Evolutionary conservation across 1,140 invertebrate genomes (phyloP), one percentile per base, ranked within the genome.

Genomic region (Cherax quadricarinatus): DNA sequence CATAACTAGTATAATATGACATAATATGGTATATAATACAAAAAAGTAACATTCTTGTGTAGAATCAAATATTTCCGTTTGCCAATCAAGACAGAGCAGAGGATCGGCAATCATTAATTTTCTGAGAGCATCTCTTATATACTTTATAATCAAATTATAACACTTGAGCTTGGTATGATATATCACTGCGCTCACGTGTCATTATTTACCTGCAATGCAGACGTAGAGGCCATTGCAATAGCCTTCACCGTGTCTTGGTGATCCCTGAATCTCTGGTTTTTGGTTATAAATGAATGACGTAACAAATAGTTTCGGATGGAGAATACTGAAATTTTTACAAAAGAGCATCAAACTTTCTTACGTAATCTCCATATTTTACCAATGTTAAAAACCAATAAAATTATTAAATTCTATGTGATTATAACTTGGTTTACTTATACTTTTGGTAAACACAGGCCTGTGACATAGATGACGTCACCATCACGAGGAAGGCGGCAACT

Each of bases 371-470:
- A 57, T 18, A 57, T 62, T 12, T 85, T 12, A 51, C 66, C 24
- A 4, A 21, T 24, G 5, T 85, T 41, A 60, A n/a, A n/a, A 53
- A 18, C 5, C 53, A n/a, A 3, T 21, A 75, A 24, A 49, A 41
- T 48, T 51, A n/a, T 48, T 7, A 49, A 49, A 4, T 73, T 14
- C 30, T 73, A 14, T 66, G 9, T 18, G 16, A 16, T 24, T 53
- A 30, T 7, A 3, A 9, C 0, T 88, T 88, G 14, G 41, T 70
- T 80, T 60, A 81, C 86, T 88, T 88, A 88, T 88, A 62, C 4
- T 81, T 81, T 80, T 88, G 51, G 86, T 88, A 88, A 88, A 88
- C 86, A 88, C 86, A 62, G 18, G 53, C 60, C 24, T 48, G 30
- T 60, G 75, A 60, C 75, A 12, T 62, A 66, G 53, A 21, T 88